A percentile compares a stretch with the other conserved stretches of the same genome.
phyloP scores from a whole-genome alignment of 2,113 vertebrate species.

The Protobothrops flavoviridis region DNA sequence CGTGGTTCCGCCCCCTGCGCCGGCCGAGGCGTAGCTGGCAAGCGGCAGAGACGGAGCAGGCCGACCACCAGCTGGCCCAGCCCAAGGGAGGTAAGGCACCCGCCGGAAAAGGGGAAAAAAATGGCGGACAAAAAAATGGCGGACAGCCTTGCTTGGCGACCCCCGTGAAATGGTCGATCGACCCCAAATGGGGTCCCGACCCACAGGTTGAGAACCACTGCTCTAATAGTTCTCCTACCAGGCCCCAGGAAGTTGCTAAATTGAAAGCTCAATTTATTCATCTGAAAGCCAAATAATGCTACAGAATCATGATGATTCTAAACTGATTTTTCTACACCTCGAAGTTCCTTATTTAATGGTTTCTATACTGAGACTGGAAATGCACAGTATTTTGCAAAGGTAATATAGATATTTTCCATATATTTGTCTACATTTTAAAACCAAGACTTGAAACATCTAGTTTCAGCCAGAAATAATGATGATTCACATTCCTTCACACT shows the following conservation, averaged over 20 bases:
- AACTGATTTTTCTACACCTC: not conserved
- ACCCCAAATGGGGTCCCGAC: no score
- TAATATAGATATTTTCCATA: not conserved
- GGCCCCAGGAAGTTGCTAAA: not conserved
- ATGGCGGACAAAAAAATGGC: no score
- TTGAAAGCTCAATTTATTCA: not conserved
- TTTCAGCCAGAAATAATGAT: not conserved
- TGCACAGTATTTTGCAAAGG: not conserved
- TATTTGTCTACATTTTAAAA: not conserved
- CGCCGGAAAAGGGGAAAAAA: no score
- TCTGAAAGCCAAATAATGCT: not conserved
- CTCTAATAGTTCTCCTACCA: not conserved
- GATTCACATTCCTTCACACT: not conserved
- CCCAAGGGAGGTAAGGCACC: no score
- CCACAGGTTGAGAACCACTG: no score
- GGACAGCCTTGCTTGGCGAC: no score
- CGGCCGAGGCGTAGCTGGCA: no score
- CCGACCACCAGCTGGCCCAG: no score
- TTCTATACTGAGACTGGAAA: not conserved
- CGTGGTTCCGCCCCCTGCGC: no score
- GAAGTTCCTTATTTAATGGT: not conserved
- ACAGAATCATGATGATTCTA: not conserved
- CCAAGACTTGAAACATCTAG: not conserved
- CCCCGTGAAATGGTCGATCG: no score
- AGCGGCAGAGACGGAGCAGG: no score